Evolutionary conservation across 2,888 invertebrate genomes (phyloP).

Genomic region (Ormyrus pomaceus): DNA sequence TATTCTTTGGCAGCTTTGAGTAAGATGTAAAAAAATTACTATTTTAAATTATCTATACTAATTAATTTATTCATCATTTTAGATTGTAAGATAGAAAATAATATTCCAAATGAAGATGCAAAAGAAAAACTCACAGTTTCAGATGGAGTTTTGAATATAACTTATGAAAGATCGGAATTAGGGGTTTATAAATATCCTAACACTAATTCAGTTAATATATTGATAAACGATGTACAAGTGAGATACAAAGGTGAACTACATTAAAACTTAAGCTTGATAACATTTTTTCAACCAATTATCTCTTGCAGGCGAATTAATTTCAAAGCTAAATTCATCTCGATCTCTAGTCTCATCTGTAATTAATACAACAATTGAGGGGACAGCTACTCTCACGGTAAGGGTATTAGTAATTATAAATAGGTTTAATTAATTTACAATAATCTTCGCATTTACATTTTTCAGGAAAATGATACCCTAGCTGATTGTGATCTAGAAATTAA

Average conservation of each 20-base stretch:
- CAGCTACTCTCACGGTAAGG: constrained; percentile 16
- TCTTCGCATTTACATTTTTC: background rate
- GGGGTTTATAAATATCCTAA: constrained; percentile 36
- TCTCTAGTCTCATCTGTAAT: background rate
- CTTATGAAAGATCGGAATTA: constrained; percentile 24
- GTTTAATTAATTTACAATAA: background rate
- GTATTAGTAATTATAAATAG: background rate
- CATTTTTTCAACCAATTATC: no score
- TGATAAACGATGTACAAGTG: constrained; percentile 49
- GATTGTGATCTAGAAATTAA: background rate
- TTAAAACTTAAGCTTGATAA: background rate
- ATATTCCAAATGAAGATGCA: background rate
- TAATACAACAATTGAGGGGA: constrained; percentile 11
- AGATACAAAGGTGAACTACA: constrained; percentile 53
- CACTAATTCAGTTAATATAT: constrained; percentile 51
- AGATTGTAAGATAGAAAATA: constrained; percentile 6
- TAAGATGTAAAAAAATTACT: background rate
- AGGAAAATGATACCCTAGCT: constrained; percentile 2
- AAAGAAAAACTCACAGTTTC: background rate
- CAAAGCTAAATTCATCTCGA: background rate
- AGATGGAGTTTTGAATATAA: background rate
- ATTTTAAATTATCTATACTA: background rate
- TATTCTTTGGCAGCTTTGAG: background rate
- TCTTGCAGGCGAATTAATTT: background rate
- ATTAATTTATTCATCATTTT: background rate